Evolutionary conservation across 2,888 invertebrate species (phyloP), one percentile per base, ranked within the genome.

Genomic region (Euzophera pinguis): DNA sequence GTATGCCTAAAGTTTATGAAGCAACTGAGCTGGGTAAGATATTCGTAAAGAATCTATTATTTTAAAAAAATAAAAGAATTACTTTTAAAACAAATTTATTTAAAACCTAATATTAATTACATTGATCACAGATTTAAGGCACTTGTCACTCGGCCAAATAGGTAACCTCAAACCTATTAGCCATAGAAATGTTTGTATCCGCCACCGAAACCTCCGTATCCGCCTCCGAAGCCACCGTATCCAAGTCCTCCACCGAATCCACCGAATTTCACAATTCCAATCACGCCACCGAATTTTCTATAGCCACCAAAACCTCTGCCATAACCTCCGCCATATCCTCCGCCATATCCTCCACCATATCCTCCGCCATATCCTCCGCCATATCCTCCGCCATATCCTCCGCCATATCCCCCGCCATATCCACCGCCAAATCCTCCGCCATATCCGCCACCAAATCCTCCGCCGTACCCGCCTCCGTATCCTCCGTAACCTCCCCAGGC

Each of bases 271-370:
- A 34, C 37, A 10, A 47, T 17, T 12, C 50, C 50, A n/a, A 53
- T 53, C 0, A 27, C 51, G 10, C 53, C 50, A 0, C 58, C 60
- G 37, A 32, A 50, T 8, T 53, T 52, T 0, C 47, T 42, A 27
- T 42, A 39, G 6, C 51, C 37, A 1, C 49, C 49, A 27, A 27
- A 49, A 0, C 50, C 43, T 0, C 49, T 39, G 29, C 32, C 32
- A 7, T 32, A 47, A 3, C 47, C 34, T 0, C 39, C 39, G 1
- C 32, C 32, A 7, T 4, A 32, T 2, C 10, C 5, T 22, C 9
- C 22, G 5, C 12, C 27, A 7, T 6, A 17, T 13, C 47, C 47
- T 9, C 49, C 49, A 0, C 48, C 48, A 10, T 48, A 48, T 8
- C 48, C 38, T 1, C 48, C 48, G 13, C n/a, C n/a, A n/a, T n/a